Base-by-base conservation (phyloP, 2,113 vertebrate genomes). In the Thunnus maccoyii region DNA sequence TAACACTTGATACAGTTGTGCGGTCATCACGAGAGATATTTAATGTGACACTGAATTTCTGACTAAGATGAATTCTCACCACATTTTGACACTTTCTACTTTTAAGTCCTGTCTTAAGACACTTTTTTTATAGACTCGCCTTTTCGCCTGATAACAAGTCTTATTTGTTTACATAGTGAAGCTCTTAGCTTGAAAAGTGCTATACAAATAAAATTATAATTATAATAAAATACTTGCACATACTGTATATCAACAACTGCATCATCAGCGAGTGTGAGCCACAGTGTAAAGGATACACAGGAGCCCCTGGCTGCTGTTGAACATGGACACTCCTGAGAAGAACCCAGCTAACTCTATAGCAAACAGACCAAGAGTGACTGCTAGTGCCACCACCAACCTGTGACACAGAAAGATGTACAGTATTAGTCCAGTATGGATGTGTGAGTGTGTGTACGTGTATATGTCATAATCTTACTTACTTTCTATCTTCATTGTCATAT, bases 271-370 rank as follows among this genome's bases (percentile, higher is more conserved):
- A 25, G 1, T 41, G 7, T 5, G 6, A 8, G 6, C 12, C 15
- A 62, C 5, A 14, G 3, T 36, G 8, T 25, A 76, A 96, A 97
- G 96, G 97, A 97, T 97, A 97, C 97, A 98, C 57, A 97, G 86
- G 20, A 97, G 94, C 22, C 95, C 92, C 88, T 97, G 97, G 62
- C 94, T 95, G 84, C 86, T 92, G 93, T 96, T 97, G 89, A 98
- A 97, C 97, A 97, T 97, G 76, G 97, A 97, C 32, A 96, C 94
- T 72, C 97, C 97, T 1, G 96, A 96, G 67, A 97, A 94, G 91
- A 97, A 97, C 14, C 97, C 97, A 22, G 92, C 88, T 82, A 97
- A 72, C 86, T 97, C 97, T 57, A 97, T 83, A 0, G 89, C 94
- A 89, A 97, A 97, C 75, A 97, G 90, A 27, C 93, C 95, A 4